Evolutionary conservation across 2,797 vertebrate species (phyloP).

Genomic region (Podarcis siculus): DNA sequence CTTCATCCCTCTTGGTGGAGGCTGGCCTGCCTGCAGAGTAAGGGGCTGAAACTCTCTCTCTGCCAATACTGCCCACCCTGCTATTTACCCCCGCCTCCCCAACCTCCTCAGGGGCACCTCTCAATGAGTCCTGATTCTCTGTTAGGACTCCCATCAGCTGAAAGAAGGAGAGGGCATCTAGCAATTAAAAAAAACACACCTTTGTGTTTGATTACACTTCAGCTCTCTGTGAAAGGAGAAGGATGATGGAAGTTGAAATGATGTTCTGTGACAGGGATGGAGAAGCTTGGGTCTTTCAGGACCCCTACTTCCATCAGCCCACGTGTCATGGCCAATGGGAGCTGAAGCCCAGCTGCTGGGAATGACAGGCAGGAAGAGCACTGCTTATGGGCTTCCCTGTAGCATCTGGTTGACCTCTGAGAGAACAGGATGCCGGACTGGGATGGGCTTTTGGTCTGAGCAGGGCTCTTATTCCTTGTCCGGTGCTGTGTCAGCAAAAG

Average conservation of each 20-base stretch:
- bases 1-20: slow-evolving; percentile 90
- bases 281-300: background rate
- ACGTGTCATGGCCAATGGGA: background rate
- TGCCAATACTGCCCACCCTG: background rate
- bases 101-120: background rate
- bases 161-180: background rate
- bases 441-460: too few species aligned
- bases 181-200: background rate
- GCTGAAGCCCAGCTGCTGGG: background rate
- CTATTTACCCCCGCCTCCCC: slow-evolving; percentile 35
- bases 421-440: too few species aligned
- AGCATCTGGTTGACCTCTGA: too few species aligned
- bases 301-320: background rate
- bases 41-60: slow-evolving; percentile 74
- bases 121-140: background rate
- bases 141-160: background rate
- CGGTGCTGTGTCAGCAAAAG: background rate
- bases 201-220: background rate
- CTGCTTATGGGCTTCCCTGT: too few species aligned
- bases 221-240: background rate
- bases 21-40: slow-evolving; percentile 91
- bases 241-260: background rate
- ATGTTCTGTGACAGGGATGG: background rate
- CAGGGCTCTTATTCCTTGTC: background rate
- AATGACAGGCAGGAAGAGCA: too few species aligned